Evolutionary conservation across 2,113 vertebrate genomes (phyloP), one percentile per base, ranked within the genome.

Genomic region (Cephalopholis sonnerati): DNA sequence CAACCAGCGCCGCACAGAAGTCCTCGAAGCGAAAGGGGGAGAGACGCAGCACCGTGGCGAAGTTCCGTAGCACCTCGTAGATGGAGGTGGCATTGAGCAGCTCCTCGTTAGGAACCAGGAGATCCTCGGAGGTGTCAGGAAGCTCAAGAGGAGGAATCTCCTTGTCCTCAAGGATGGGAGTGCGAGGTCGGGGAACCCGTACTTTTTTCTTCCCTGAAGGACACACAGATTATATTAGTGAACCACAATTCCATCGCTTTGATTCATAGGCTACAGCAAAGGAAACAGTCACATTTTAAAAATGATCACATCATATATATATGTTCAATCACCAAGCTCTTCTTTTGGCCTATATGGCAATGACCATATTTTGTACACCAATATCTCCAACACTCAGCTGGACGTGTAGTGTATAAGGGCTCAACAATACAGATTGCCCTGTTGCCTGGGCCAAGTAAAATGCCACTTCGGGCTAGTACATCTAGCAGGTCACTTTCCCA

Each of bases 1-100:
- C 97, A 32, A 97, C 96, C 87, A 99, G 94, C 16, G 98, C 97
- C 0, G 98, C 97, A 48, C 98, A 99, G 82, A 99, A 99, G 96
- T 99, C 98, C 96, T 99, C 98, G 82, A 99, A 99, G 89, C 97
- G 97, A 94, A 99, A 99, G 65, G 97, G 97, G 55, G 98, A 99
- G 62, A 99, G 95, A 32, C 98, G 97, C 72, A 99, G 96, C 84
- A 99, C 98, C 4, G 96, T 96, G 95, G 97, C 96, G 95, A 99
- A 99, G 96, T 97, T 99, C 93, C 97, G 96, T 22, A 99, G 94
- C 83, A 99, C 98, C 94, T 99, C 98, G 53, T 98, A 99, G 92
- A 99, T 96, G 86, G 98, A 97, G 77, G 96, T 96, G 44, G 96
- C 96, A 70, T 96, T 98, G 89, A 99, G 97, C 85, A 99, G 96